Evolutionary conservation across 2,797 vertebrate genomes (phyloP), one percentile per base, ranked within the genome.

Genomic region (Melanotaenia pygmaea): DNA sequence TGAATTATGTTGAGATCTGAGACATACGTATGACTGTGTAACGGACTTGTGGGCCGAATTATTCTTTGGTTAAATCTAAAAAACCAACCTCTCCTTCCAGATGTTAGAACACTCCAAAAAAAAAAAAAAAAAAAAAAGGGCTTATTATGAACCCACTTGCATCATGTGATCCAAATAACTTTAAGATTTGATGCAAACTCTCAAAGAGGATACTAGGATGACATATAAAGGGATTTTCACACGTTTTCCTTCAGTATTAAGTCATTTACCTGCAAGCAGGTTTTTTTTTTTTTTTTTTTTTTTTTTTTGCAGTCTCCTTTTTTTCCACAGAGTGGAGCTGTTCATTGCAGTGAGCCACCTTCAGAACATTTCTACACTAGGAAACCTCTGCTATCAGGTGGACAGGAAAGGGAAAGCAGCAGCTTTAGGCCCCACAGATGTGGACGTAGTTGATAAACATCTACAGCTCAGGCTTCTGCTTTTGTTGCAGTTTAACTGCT

Each of bases 61-160:
- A 30, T 22, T 87, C 83, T 86, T 87, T 89, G 83, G 86, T 86
- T 72, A 79, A 77, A 72, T 74, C 38, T 35, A 38, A 81, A 34
- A 2, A 51, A 35, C 22, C 7, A n/a, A 37, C 22, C 8, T n/a
- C 8, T 11, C 10, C 20, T 14, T 45, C 14, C 13, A 34, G 20
- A n/a, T 20, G 18, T 14, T 53, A 4, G 5, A 16, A 56, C 20
- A 35, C 37, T 50, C 54, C 61, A 43, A 38, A 69, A 37, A 65
- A 32, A 60, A 71, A 65, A 26, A 26, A 26, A 26, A 26, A 26
- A 26, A 26, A 26, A 26, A 26, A 26, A 2, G 45, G 10, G 20
- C 26, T 30, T 18, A 11, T 71, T 26, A 26, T 4, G 26, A 64
- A n/a, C 60, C 28, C 37, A 4, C 50, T 16, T 60, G 38, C n/a